Evolutionary conservation across 1,140 invertebrate genomes (phyloP).

Genomic region (Caenorhabditis briggsae): DNA sequence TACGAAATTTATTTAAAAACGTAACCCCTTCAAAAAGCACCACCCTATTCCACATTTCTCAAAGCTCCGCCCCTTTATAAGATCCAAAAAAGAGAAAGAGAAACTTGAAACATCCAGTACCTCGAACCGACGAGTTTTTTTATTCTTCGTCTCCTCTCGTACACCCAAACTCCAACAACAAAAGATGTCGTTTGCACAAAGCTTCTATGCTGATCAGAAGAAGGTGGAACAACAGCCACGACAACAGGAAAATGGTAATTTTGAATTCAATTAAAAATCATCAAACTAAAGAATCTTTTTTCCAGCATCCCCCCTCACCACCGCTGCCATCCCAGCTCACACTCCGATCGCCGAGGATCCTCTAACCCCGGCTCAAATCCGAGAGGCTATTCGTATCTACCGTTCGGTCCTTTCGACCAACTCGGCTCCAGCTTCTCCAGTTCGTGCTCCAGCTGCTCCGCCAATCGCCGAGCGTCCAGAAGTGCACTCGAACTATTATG

Average conservation of each 20-base stretch:
- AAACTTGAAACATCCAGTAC: too few relatives aligned
- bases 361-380: constrained; percentile 24
- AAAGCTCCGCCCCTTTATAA: too few relatives aligned
- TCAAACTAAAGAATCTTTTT: too few relatives aligned
- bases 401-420: neutral
- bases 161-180: neutral
- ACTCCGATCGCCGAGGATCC: constrained; percentile 40
- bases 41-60: too few relatives aligned
- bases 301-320: neutral
- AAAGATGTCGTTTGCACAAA: constrained; percentile 40
- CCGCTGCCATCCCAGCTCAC: neutral
- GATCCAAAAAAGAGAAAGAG: too few relatives aligned
- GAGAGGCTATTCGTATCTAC: constrained; percentile 30
- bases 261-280: too few relatives aligned
- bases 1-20: too few relatives aligned
- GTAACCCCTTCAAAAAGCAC: too few relatives aligned
- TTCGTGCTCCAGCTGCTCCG: neutral
- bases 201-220: constrained; percentile 42
- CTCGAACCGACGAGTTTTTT: too few relatives aligned
- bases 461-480: neutral
- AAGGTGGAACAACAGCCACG: neutral
- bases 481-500: constrained; percentile 15
- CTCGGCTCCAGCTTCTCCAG: constrained; percentile 14
- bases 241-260: neutral
- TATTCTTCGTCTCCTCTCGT: too few relatives aligned